These are phyloP conservation scores for Melipona bicolor DNA, from an alignment of 2,888 invertebrate species.

Conservation along the genomic window DNA sequence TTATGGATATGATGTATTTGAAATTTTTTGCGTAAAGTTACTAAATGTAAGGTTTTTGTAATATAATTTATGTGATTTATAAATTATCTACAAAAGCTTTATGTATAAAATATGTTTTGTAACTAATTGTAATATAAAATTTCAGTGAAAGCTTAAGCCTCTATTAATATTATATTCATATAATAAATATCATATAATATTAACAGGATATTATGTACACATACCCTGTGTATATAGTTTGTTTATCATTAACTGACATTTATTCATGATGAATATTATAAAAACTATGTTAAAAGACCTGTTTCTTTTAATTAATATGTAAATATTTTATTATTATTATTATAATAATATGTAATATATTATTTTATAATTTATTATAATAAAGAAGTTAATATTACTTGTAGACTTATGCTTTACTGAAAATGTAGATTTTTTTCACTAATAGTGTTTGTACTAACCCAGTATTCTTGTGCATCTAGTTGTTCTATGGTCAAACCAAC, in stretches of 20 bases:
- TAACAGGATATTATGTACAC: not conserved
- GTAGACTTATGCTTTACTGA: slow-evolving; percentile 42
- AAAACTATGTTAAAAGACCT: not conserved
- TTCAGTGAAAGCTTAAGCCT: slow-evolving; percentile 41
- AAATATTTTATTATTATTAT: not conserved
- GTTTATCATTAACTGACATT: too few relatives aligned
- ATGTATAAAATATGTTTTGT: not conserved
- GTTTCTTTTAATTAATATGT: too few relatives aligned
- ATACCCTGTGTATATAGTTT: too few relatives aligned
- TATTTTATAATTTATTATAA: not conserved
- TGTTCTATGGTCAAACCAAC: slow-evolving; percentile 82
- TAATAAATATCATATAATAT: not conserved
- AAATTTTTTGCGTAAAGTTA: not conserved
- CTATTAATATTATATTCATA: not conserved
- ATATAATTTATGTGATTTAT: slow-evolving; percentile 20
- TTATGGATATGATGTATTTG: not conserved
- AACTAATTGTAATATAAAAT: slow-evolving; percentile 16
- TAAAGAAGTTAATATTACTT: slow-evolving; percentile 6
- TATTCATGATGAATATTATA: not conserved
- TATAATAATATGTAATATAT: too few relatives aligned
- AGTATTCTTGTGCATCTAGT: slow-evolving; percentile 82
- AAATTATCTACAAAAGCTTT: not conserved
- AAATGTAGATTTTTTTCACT: slow-evolving; percentile 16
- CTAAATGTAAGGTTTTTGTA: not conserved
- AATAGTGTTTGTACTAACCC: slow-evolving; percentile 80